Base-by-base conservation (phyloP, 2,888 invertebrate genomes). In the Actias luna region DNA sequence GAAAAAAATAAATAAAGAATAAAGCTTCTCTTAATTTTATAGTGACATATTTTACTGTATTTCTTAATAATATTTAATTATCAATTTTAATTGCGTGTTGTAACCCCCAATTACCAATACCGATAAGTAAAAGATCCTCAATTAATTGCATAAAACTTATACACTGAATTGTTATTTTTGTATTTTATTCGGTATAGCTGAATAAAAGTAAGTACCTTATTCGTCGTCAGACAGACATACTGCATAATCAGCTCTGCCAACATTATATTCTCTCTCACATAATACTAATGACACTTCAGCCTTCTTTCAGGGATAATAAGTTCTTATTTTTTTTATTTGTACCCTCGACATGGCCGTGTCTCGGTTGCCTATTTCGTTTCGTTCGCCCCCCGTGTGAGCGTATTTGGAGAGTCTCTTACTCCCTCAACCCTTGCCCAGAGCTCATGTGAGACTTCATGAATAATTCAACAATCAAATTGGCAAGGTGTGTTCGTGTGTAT, bases 391-490 rank as follows among this genome's bases (percentile, higher is more conserved):
- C 76, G 73, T 74, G 78, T 79, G 77, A 82, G 79, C 80, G 80
- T 78, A 76, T 86, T 84, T 80, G 75, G 78, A 85, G 82, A 77
- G 82, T 79, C 81, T 79, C 80, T 78, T 69, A 63, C 71, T 73
- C 73, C 78, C 79, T 75, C 78, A 73, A 67, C 66, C 69, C 74
- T 73, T 81, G 83, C 87, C 85, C 88, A 46, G 82, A 74, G 80
- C 70, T 78, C 82, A 80, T 75, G 82, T 83, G 87, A 87, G 85
- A 87, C 83, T 77, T 80, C 88, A 92, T 91, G 91, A 89, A 92
- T 92, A 85, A 92, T 92, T 91, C 92, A 92, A 85, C 84, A 83
- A 87, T 87, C 85, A 88, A 91, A 91, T 91, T 88, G 88, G 86
- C 87, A 84, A 89, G 88, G 88, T 88, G 85, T 85, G 81, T 84